Evolutionary conservation across 2,888 invertebrate genomes (phyloP), one percentile per base, ranked within the genome.

Genomic region (Dorcus parallelipipedus): DNA sequence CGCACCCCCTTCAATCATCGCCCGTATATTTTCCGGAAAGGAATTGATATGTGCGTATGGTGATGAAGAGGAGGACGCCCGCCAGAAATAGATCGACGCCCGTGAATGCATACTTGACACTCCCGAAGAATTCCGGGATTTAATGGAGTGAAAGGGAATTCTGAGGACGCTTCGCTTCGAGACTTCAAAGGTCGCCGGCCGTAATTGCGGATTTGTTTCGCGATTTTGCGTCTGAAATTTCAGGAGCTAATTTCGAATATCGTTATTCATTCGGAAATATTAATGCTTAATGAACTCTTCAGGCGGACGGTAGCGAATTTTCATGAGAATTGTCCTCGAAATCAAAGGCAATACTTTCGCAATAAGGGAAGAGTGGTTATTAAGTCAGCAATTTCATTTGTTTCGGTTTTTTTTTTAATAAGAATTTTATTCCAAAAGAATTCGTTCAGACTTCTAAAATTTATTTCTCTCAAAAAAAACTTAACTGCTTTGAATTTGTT

Each of bases 41-140:
- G 43, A 52, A 53, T 53, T 47, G 53, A 53, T 53, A 53, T 53
- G 53, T 53, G 53, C 53, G 53, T 53, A 53, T 53, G 53, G 45
- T 53, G 43, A 53, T 53, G 53, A 17, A 42, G 42, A 42, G 42
- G 42, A 42, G 14, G 10, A 14, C 42, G 10, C 14, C 14, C 1
- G 41, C 10, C 20, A 33, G 14, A 42, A 42, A 14, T 10, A 17
- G 42, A 42, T 42, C 14, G 42, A 17, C 10, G 42, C 14, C 42
- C 10, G 10, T 42, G 42, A 42, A 10, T 42, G 42, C 42, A 17
- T 42, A 42, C 42, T 42, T 42, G 42, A 42, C 42, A 42, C 42
- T 10, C 14, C 42, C 42, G 10, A 17, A 42, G 42, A 17, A 42
- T 14, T 42, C 42, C 10, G 42, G 42, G 42, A 42, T 42, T 42